Conservation (phyloP, 2,888 invertebrate species). For the Amorpha juglandis region DNA sequence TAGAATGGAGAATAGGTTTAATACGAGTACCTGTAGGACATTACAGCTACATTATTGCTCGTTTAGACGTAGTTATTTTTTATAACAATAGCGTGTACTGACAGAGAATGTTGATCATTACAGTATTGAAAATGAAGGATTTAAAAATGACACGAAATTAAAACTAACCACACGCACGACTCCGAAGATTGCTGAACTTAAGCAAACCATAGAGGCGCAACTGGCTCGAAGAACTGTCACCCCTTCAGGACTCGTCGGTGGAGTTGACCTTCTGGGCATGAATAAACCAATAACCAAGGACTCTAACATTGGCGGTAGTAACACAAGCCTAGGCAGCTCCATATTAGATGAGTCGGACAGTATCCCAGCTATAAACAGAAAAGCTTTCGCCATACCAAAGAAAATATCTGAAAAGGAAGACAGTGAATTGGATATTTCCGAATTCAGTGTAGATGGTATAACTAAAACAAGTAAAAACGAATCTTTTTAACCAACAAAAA, state of each 20-base stretch:
- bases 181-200: slow-evolving; percentile 83
- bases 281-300: slow-evolving; percentile 53
- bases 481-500: slow-evolving; percentile 49
- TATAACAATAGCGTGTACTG: neutral
- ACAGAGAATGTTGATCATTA: slow-evolving; percentile 31
- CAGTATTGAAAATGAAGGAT: slow-evolving; percentile 78
- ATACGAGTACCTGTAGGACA: too few species aligned
- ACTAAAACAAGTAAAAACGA: slow-evolving; percentile 56
- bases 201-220: slow-evolving; percentile 83
- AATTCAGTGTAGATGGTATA: slow-evolving; percentile 69
- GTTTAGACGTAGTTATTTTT: too few species aligned
- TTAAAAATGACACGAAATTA: slow-evolving; percentile 64
- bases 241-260: slow-evolving; percentile 61
- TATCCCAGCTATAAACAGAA: slow-evolving; percentile 52
- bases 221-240: slow-evolving; percentile 70
- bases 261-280: slow-evolving; percentile 66
- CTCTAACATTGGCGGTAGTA: slow-evolving; percentile 71
- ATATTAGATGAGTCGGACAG: slow-evolving; percentile 73
- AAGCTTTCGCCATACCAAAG: slow-evolving; percentile 60
- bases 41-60: too few species aligned
- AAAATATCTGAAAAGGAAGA: slow-evolving; percentile 63
- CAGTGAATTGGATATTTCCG: slow-evolving; percentile 76
- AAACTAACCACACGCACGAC: slow-evolving; percentile 76
- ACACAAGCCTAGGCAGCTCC: slow-evolving; percentile 79
- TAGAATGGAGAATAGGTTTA: too few species aligned